Evolutionary conservation across 2,113 vertebrate species (phyloP), one percentile per base, ranked within the genome.

Genomic region (Gasterosteus nipponicus): DNA sequence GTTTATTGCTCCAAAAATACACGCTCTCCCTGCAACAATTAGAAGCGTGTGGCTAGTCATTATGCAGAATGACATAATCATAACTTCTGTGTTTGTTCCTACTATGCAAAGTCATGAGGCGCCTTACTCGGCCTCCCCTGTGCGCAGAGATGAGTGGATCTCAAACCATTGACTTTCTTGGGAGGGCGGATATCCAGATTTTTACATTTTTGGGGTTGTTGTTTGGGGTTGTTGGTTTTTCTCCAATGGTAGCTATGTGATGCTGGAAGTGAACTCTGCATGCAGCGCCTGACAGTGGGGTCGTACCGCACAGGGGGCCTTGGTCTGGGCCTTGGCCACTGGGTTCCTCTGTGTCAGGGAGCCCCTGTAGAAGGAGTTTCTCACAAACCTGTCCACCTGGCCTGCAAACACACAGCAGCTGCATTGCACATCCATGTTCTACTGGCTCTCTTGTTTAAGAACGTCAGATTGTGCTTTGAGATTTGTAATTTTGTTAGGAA

Each of bases 291-390:
- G 0, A 18, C 18, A 38, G 74, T 2, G 69, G 75, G 64, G 57
- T 83, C 91, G 61, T 93, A 93, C 91, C 78, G 86, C 87, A 89
- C 64, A 60, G 58, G 80, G 42, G 60, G 39, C 49, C 88, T 83
- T 75, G 69, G 87, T 82, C 80, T 89, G 73, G 58, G 86, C 63
- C 75, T 87, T 87, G 67, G 70, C 90, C 92, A 87, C 92, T 67
- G 96, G 94, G 84, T 93, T 97, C 61, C 96, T 94, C 87, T 96
- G 96, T 0, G 96, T 96, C 90, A 97, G 83, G 3, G 96, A 97
- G 42, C 96, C 95, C 0, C 89, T 94, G 90, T 96, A 95, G 49
- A 69, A 0, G 0, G 94, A 93, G 66, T 94, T 95, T 70, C 95
- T 94, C 29, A 89, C 86, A 63, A 96, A 95, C 64, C 88, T 80